These are phyloP conservation scores for Melieria omissa DNA, from an alignment of 2,888 invertebrate genomes.

Conservation along the genomic window DNA sequence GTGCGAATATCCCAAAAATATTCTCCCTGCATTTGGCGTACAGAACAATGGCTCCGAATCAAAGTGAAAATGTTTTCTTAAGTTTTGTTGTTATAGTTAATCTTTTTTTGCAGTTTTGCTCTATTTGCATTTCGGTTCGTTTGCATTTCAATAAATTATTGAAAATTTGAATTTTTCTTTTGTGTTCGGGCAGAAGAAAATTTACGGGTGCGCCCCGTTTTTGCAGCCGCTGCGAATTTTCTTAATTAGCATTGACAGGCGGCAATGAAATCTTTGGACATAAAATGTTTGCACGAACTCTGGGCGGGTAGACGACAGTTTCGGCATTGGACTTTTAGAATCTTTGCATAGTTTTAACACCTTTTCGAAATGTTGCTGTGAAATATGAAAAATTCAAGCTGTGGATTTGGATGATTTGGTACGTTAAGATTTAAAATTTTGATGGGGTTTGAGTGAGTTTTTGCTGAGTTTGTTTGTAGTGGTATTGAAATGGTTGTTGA, in stretches of 20 bases:
- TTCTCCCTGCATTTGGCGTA: not conserved
- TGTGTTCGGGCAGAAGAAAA: constrained; percentile 18
- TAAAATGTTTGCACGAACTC: constrained; percentile 4
- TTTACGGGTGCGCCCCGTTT: not conserved
- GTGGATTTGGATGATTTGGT: no score
- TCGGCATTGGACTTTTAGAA: not conserved
- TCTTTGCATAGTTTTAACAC: no score
- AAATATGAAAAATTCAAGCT: no score
- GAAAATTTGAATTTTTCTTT: constrained; percentile 36
- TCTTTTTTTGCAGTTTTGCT: constrained; percentile 19
- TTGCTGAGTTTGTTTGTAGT: no score
- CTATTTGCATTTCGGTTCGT: constrained; percentile 36
- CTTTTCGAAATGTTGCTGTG: no score
- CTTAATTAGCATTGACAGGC: no score
- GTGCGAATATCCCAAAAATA: constrained; percentile 47
- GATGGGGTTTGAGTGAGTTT: no score
- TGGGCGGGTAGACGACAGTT: constrained; percentile 28
- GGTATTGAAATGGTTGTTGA: no score
- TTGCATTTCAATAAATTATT: constrained; percentile 36
- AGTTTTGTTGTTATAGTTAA: not conserved
- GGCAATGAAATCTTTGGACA: no score
- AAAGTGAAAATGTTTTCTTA: not conserved
- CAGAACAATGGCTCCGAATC: not conserved
- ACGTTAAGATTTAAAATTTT: no score
- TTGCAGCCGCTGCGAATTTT: no score